phyloP scores from a whole-genome alignment of 1,140 invertebrate genomes.

The Portunus trituberculatus region DNA sequence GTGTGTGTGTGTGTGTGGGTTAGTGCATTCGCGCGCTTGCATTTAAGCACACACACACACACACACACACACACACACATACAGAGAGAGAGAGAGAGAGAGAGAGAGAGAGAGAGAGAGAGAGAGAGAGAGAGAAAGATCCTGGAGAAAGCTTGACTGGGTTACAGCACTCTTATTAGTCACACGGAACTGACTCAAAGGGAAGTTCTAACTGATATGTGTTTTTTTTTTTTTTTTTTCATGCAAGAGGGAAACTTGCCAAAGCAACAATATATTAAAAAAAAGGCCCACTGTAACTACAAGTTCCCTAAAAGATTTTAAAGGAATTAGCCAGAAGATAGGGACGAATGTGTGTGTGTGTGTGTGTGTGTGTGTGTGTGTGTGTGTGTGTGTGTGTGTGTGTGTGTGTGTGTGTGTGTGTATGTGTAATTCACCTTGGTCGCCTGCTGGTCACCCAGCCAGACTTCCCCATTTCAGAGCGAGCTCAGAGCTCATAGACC shows the following conservation, averaged over 20 bases:
- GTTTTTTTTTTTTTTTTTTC: not conserved
- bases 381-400: conserved; percentile 35
- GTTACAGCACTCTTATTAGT: not conserved
- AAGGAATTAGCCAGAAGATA: not conserved
- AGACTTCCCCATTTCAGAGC: no score
- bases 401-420: not conserved
- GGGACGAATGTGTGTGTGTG: not conserved
- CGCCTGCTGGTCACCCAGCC: no score
- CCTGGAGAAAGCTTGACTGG: not conserved
- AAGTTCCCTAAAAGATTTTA: no score
- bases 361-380: conserved; percentile 48
- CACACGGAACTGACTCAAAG: conserved; percentile 9
- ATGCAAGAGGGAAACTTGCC: no score
- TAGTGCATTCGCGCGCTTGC: no score
- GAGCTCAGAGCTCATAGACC: no score
- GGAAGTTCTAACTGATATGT: not conserved
- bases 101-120: conserved; percentile 9
- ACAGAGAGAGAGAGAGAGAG: not conserved
- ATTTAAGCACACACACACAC: no score
- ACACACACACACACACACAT: not conserved
- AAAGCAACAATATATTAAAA: no score
- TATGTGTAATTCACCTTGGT: no score
- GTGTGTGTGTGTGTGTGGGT: no score
- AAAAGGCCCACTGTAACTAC: no score
- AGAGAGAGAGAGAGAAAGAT: not conserved